Conservation (phyloP, 2,113 vertebrate genomes). For the Pseudopipra pipra region DNA sequence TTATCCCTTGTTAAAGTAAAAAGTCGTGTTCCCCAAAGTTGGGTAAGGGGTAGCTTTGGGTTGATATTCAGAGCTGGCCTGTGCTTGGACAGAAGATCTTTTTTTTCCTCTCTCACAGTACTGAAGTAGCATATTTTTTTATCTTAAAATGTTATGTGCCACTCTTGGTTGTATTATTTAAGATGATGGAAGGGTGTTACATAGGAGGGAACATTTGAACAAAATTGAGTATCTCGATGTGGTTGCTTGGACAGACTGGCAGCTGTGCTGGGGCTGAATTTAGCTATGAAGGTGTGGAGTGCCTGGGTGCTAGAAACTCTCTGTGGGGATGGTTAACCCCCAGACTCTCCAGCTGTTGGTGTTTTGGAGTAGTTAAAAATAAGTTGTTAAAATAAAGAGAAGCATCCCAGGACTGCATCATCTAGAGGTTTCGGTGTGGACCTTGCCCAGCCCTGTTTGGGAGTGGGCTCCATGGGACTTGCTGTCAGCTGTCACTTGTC, state of each 20-base stretch:
- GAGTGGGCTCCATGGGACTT: not conserved
- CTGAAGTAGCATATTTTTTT: not conserved
- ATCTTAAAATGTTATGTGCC: not conserved
- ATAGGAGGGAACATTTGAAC: not conserved
- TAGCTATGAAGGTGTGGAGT: not conserved
- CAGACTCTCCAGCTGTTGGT: not conserved
- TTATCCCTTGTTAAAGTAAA: not conserved
- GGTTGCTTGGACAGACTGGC: conserved; percentile 6
- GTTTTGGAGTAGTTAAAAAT: not conserved
- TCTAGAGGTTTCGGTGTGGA: fast-evolving
- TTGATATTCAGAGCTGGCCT: not conserved
- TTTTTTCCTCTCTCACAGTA: not conserved
- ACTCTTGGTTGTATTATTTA: not conserved
- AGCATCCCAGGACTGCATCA: not conserved
- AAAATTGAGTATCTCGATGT: not conserved
- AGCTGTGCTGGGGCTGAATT: conserved; percentile 26
- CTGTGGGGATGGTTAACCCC: not conserved
- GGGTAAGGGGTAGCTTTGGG: not conserved
- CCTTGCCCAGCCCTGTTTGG: not conserved
- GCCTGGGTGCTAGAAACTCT: not conserved
- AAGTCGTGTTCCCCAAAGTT: not conserved
- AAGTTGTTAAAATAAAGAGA: not conserved
- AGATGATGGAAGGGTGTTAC: conserved; percentile 59
- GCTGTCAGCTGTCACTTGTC: not conserved
- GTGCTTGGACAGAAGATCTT: not conserved